Evolutionary conservation across 2,797 vertebrate species (phyloP).

Genomic region (Enteromius unitaeniatus): DNA sequence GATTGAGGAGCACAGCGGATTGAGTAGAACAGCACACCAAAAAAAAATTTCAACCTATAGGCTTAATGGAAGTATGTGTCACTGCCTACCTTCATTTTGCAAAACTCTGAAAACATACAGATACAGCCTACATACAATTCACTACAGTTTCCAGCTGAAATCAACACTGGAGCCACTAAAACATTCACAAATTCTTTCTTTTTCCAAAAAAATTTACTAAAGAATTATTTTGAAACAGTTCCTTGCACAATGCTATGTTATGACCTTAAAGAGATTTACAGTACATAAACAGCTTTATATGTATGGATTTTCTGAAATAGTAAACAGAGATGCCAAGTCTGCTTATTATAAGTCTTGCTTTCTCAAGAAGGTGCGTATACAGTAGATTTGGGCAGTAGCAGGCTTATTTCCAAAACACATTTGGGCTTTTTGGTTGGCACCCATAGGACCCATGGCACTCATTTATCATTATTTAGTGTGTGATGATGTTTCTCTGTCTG

Average conservation of each 20-base stretch:
- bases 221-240: background rate
- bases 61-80: background rate
- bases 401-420: background rate
- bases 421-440: background rate
- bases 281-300: background rate
- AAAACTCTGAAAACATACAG: background rate
- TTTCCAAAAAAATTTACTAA: background rate
- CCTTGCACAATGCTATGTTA: background rate
- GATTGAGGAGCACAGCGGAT: background rate
- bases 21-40: background rate
- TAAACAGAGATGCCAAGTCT: background rate
- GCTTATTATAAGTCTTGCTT: constrained; percentile 14
- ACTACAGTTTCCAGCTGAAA: background rate
- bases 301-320: background rate
- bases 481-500: background rate
- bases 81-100: background rate
- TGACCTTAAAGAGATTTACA: background rate
- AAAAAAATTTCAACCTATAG: background rate
- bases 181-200: background rate
- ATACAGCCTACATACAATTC: background rate
- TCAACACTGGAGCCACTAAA: background rate
- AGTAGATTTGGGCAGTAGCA: too few relatives aligned
- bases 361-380: background rate
- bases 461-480: background rate
- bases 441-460: background rate